Evolutionary conservation across 2,888 invertebrate species (phyloP).

Genomic region (Drosophila colorata): DNA sequence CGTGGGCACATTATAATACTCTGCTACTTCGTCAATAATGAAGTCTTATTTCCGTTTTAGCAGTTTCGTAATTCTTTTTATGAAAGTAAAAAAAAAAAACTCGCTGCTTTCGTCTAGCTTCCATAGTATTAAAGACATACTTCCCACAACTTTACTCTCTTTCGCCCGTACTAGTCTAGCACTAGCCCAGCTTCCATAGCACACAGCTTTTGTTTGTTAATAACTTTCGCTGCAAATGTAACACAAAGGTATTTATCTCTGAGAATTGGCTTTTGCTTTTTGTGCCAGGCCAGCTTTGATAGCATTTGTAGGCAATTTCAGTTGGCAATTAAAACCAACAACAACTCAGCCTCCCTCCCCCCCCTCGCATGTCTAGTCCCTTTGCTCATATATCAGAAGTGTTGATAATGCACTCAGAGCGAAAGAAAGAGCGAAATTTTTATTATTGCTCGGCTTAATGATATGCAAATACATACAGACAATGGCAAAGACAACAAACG

Average conservation of each 20-base stretch:
- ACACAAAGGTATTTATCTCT: slow-evolving; percentile 2
- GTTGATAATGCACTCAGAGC: slow-evolving; percentile 64
- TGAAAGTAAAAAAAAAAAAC: no score
- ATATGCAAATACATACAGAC: slow-evolving; percentile 73
- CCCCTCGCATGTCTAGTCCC: not conserved
- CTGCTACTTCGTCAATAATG: no score
- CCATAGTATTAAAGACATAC: no score
- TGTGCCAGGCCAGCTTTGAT: not conserved
- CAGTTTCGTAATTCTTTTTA: no score
- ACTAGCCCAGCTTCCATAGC: not conserved
- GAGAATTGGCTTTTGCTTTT: slow-evolving; percentile 17
- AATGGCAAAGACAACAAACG: slow-evolving; percentile 53
- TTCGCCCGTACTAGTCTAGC: no score
- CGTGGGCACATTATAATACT: no score
- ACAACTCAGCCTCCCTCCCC: not conserved
- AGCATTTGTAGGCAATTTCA: slow-evolving; percentile 9
- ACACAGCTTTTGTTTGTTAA: not conserved
- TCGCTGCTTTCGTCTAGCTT: no score
- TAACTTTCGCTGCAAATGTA: not conserved
- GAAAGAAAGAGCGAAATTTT: slow-evolving; percentile 34
- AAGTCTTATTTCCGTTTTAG: no score
- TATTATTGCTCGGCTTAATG: slow-evolving; percentile 66
- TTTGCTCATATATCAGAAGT: slow-evolving; percentile 33
- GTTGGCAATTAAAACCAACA: slow-evolving; percentile 20
- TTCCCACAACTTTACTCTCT: no score